These are phyloP conservation scores for Enteromius treurensis DNA, from an alignment of 2,797 vertebrate genomes.

Conservation along the genomic window DNA sequence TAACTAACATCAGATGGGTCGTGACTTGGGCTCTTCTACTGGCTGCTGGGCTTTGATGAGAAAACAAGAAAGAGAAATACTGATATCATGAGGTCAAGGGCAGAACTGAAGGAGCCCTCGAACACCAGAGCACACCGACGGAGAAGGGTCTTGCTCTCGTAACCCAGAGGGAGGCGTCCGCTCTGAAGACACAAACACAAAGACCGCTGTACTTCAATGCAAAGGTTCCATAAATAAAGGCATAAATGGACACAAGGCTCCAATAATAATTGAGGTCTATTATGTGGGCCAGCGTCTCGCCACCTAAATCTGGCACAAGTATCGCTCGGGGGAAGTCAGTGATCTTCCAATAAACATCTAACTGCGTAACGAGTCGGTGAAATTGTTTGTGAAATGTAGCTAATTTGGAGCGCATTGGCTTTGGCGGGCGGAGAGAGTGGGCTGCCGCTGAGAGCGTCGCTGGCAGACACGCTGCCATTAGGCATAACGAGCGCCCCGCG, in stretches of 20 bases:
- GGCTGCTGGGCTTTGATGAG: neutral
- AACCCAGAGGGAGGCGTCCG: neutral
- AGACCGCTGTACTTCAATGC: constrained; percentile 23
- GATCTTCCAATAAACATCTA: constrained; percentile 80
- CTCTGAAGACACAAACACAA: constrained; percentile 50
- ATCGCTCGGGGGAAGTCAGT: constrained; percentile 64
- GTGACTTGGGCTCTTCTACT: neutral
- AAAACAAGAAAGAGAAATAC: neutral
- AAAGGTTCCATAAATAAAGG: constrained; percentile 59
- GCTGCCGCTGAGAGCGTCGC: constrained; percentile 66
- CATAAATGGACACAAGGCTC: constrained; percentile 48
- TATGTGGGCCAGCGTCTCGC: constrained; percentile 69
- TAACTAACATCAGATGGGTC: neutral
- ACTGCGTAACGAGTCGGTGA: constrained; percentile 74
- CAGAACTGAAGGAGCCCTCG: constrained; percentile 47
- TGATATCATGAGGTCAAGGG: neutral
- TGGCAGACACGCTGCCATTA: constrained; percentile 74
- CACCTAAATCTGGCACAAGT: constrained; percentile 69
- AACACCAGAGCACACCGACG: neutral
- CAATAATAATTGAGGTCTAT: constrained; percentile 71
- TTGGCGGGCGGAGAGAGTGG: constrained; percentile 68
- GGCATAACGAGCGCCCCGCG: constrained; percentile 79
- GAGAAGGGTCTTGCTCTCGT: constrained; percentile 11
- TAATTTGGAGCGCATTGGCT: constrained; percentile 73
- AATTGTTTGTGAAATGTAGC: constrained; percentile 80